Evolutionary conservation across 1,140 invertebrate genomes (phyloP), one percentile per base, ranked within the genome.

Genomic region (Vanessa atalanta): DNA sequence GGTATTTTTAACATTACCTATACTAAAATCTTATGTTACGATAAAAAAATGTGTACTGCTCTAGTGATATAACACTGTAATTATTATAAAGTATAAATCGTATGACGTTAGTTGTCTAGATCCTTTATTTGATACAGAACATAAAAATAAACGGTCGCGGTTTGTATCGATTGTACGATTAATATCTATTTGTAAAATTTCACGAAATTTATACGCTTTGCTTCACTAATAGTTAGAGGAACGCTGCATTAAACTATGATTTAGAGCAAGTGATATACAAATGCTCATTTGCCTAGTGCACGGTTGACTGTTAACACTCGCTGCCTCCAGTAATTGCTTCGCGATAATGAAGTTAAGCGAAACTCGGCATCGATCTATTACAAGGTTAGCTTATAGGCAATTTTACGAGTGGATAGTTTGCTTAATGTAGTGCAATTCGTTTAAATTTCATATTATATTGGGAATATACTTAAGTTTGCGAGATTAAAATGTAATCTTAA

Each of bases 301-400:
- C 77, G 73, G 81, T 83, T 77, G 78, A 81, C 77, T 83, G 81
- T 80, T 73, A 82, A 82, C 73, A 75, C 78, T 76, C 75, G 76
- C 78, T 76, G 73, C 75, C 67, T 72, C 57, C 65, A 75, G 76
- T 85, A 83, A 83, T 83, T 85, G 83, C 78, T 75, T 51, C 50
- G 70, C 78, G 68, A 77, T 85, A 85, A 85, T 85, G 76, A 85
- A 83, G 74, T 81, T 83, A 57, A 73, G 74, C 65, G 71, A 72
- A 75, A 79, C 79, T 72, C 72, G 72, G 43, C 65, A 75, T 69
- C 70, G 48, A 37, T 48, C 69, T 73, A 75, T 79, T 72, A 70
- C 70, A 66, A n/a, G 55, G 37, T 50, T 55, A 67, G 26, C 47
- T 60, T 65, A 72, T 66, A 72, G 37, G 64, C 43, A 60, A 55